These are phyloP conservation scores for Protobothrops mucrosquamatus DNA, from an alignment of 2,113 vertebrate genomes.

Conservation along the genomic window DNA sequence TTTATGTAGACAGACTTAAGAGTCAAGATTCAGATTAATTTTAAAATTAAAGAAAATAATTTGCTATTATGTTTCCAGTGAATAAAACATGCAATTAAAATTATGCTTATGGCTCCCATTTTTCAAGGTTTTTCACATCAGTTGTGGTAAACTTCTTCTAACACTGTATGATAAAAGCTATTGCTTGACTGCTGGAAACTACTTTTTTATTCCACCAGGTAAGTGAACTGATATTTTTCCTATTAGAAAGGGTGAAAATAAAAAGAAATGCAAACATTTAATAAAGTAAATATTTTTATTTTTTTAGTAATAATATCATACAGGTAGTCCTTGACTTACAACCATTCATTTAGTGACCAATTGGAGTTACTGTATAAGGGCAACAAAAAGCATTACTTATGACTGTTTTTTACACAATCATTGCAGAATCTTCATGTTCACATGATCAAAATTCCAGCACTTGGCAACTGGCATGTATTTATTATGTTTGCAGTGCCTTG, in stretches of 20 bases:
- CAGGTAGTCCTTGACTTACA: background rate
- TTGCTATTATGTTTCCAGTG: background rate
- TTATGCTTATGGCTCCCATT: constrained; percentile 37
- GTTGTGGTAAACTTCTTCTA: constrained; percentile 62
- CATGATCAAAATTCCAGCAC: background rate
- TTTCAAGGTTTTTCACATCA: constrained; percentile 69
- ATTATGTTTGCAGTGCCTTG: background rate
- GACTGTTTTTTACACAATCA: background rate
- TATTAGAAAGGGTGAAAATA: background rate
- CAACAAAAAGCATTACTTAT: background rate
- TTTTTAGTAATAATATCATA: background rate
- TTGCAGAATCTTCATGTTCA: background rate
- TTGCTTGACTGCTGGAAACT: constrained; percentile 64
- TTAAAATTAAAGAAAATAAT: background rate
- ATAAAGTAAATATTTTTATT: background rate
- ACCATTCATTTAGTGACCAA: background rate
- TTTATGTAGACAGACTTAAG: background rate
- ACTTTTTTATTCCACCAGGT: constrained; percentile 75
- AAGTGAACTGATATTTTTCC: constrained; percentile 17
- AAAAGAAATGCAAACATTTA: background rate
- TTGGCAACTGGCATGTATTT: background rate
- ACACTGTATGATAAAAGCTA: constrained; percentile 67
- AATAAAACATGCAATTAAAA: constrained; percentile 21
- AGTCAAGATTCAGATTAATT: background rate
- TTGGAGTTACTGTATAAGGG: background rate